phyloP scores from a whole-genome alignment of 2,888 invertebrate species.

The Chelonus formosanus region DNA sequence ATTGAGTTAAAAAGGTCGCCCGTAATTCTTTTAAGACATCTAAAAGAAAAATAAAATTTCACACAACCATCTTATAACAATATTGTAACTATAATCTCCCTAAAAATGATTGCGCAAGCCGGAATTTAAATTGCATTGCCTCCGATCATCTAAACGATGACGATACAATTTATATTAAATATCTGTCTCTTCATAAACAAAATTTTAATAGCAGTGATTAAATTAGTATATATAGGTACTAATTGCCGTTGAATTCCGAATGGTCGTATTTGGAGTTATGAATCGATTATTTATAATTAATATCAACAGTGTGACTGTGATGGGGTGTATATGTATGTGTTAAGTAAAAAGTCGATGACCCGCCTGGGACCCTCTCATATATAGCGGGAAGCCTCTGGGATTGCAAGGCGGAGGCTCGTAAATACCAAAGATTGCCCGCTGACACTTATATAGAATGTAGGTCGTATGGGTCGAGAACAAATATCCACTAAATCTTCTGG shows the following conservation, averaged over 20 bases:
- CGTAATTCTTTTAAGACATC: no score
- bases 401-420: conserved; percentile 38
- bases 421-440: conserved; percentile 39
- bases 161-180: no score
- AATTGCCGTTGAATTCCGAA: conserved; percentile 4
- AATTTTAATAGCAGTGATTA: no score
- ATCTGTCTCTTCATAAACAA: no score
- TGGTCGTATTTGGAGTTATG: no score
- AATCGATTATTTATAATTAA: no score
- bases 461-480: conserved; percentile 38
- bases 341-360: conserved; percentile 9
- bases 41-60: no score
- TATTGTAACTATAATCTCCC: no score
- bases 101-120: conserved; percentile 35
- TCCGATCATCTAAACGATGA: not conserved
- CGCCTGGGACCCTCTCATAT: conserved; percentile 11
- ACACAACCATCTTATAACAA: no score
- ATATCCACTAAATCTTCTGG: conserved; percentile 41
- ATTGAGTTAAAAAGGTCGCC: no score
- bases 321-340: no score
- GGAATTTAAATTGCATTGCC: conserved; percentile 13
- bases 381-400: conserved; percentile 33
- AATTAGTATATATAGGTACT: conserved; percentile 2
- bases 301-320: no score
- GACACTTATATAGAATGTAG: conserved; percentile 41